Evolutionary conservation across 2,113 vertebrate genomes (phyloP), one percentile per base, ranked within the genome.

Genomic region (Thomomys bottae): DNA sequence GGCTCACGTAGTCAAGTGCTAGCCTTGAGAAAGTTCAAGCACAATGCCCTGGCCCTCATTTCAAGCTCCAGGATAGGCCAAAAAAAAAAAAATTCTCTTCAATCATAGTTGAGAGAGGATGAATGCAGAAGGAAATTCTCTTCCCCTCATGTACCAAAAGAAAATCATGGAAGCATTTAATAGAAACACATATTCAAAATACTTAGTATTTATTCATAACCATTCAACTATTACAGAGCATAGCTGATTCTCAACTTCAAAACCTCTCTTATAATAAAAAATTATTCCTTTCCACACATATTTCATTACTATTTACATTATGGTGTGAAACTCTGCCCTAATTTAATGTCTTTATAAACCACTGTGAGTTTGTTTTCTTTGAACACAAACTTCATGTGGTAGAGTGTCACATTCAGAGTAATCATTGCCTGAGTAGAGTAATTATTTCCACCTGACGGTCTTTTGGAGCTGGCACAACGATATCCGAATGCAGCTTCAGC

Each of bases 391-490:
- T 80, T 83, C 21, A 78, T 76, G 45, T 88, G 36, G 18, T 68
- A 90, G 54, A 68, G 34, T 80, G 15, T 91, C 77, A 1, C 32
- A 90, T 21, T 79, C 67, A 20, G 0, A 4, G 26, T 7, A 72
- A 23, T n/a, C 12, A 45, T 0, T 8, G 36, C 12, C 75, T 75
- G 38, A 42, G 20, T 45, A 70, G 87, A 71, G 77, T 80, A 57
- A 84, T 86, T 79, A 26, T 45, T 73, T 26, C 6, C 73, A 99
- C 99, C 98, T 99, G 98, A 92, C 97, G 96, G 76, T 91, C 97
- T 72, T 97, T 98, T 1, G 98, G 98, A 67, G 86, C 71, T 1
- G 99, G 99, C n/a, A 99, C 94, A 5, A 92, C 66, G 8, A 98
- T 81, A 9, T 99, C 98, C 0, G 97, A 85, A 68, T 95, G 97